phyloP scores from a whole-genome alignment of 2,888 invertebrate species.

The Eupithecia dodoneata region DNA sequence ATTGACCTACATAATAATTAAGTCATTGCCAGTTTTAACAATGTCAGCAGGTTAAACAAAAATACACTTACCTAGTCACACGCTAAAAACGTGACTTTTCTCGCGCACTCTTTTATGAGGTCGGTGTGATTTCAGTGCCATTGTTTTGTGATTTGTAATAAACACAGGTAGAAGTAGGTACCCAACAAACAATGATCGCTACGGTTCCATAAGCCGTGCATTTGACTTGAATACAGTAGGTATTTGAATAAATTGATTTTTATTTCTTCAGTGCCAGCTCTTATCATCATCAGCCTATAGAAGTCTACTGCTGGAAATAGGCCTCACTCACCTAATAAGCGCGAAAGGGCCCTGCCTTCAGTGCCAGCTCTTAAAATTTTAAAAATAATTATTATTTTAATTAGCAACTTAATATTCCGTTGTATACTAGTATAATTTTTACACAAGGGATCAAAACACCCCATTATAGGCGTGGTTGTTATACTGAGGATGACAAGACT shows the following conservation, averaged over 20 bases:
- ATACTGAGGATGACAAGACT: no score
- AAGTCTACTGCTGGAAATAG: no score
- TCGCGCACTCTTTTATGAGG: conserved; percentile 12
- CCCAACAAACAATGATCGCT: conserved; percentile 1
- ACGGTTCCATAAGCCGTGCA: not conserved
- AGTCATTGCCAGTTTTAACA: not conserved
- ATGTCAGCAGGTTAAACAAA: not conserved
- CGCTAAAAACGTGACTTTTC: conserved; percentile 30
- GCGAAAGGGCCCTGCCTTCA: no score
- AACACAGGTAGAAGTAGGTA: not conserved
- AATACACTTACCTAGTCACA: conserved; percentile 4
- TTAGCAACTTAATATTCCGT: no score
- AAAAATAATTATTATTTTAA: no score
- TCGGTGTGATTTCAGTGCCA: conserved; percentile 6
- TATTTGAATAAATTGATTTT: not conserved
- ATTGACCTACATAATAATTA: not conserved
- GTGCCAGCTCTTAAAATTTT: no score
- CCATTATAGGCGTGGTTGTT: no score
- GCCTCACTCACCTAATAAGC: no score
- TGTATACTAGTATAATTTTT: no score
- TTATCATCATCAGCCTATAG: no score
- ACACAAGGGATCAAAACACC: no score
- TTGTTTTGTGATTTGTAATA: conserved; percentile 6
- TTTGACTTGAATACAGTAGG: not conserved
- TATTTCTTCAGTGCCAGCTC: not conserved